Base-by-base conservation (phyloP, 2,888 invertebrate species). In the Plagodis dolabraria region DNA sequence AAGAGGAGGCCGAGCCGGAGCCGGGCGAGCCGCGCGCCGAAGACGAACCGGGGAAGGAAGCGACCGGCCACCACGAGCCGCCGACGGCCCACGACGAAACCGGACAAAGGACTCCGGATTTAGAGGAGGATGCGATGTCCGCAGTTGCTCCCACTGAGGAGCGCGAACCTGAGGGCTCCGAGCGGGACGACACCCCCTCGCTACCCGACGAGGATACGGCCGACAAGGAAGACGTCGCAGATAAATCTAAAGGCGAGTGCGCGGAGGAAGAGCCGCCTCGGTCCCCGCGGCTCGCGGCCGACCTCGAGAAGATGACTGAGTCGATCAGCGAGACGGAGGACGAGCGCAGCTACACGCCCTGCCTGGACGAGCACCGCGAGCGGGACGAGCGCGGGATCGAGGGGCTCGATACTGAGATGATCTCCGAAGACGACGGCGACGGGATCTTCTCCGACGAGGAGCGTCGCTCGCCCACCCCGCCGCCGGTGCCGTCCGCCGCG, bases 271-370 rank as follows among this genome's bases (percentile, higher is more conserved):
- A 40, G 40, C 12, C 35, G 47, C 33, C 67, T 7, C 38, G 40
- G 8, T 36, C 57, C 40, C 45, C 58, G 36, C 49, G 22, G 51
- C 47, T 48, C 53, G 50, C 57, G 42, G n/a, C 82, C 38, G 85
- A 40, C 8, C 40, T 40, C 40, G 40, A 82, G 62, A 93, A 93
- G 70, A 93, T 94, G 93, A 95, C 94, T 0, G 94, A 95, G 78
- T 94, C 94, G 58, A 94, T 95, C 65, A 94, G 94, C 72, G 95
- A 94, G 72, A 89, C 88, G 0, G 94, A 94, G 69, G 95, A 94
- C 75, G 95, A 95, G 82, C 89, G 96, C 61, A 95, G 95, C 65
- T 96, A 96, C 80, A 96, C 96, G 53, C 96, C 96, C 0, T 95
- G 96, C 69, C 89, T 96, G 54, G 96, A 96, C 80, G 96, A 96